A percentile compares a stretch with the other conserved stretches of the same genome.
Evolutionary conservation across 2,797 vertebrate genomes (phyloP).

Genomic region (Sebastes iracundus): DNA sequence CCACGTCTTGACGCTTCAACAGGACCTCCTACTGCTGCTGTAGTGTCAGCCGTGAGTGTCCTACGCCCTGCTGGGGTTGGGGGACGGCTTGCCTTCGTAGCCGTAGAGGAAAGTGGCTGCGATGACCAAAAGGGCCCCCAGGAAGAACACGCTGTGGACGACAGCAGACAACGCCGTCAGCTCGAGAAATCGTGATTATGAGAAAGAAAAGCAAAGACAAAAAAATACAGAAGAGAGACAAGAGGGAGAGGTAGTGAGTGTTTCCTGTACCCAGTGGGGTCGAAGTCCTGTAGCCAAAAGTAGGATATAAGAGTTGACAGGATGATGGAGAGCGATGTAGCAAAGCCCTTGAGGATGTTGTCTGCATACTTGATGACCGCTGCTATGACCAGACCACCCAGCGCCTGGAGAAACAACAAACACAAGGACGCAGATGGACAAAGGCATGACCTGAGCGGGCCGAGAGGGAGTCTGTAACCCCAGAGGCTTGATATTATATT

Average conservation of each 20-base stretch:
- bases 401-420: constrained; percentile 86
- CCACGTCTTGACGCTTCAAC: constrained; percentile 1
- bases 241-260: background rate
- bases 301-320: constrained; percentile 97
- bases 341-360: constrained; percentile 99
- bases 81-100: constrained; percentile 89
- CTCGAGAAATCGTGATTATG: background rate
- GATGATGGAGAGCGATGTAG: constrained; percentile 98
- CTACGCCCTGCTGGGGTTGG: constrained; percentile 93
- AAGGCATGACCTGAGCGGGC: constrained; percentile 47
- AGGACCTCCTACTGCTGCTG: constrained; percentile 43
- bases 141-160: constrained; percentile 90
- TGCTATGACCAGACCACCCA: constrained; percentile 96
- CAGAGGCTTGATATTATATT: background rate
- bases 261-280: constrained; percentile 89
- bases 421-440: constrained; percentile 68
- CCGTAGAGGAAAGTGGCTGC: constrained; percentile 96
- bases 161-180: constrained; percentile 41
- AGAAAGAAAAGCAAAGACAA: constrained; percentile 20
- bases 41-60: constrained; percentile 18
- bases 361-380: constrained; percentile 99
- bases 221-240: background rate
- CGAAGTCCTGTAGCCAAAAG: constrained; percentile 98
- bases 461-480: constrained; percentile 4
- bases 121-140: constrained; percentile 94